Percentiles rank a stretch among this genome's conserved stretches.
Conservation (phyloP, 1,140 invertebrate genomes). For the Octopus sinensis region DNA sequence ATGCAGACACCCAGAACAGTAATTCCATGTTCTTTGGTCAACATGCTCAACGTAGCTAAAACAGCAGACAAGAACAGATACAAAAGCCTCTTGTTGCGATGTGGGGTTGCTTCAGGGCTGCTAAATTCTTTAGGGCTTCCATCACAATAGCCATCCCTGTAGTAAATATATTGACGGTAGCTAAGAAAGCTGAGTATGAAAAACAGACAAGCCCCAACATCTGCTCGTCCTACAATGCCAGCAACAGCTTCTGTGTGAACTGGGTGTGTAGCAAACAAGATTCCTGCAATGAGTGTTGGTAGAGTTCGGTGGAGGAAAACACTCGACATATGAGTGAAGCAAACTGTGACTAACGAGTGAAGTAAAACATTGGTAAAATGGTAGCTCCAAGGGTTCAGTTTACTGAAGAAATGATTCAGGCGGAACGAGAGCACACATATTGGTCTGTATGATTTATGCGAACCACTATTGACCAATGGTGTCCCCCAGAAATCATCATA, state of each 20-base stretch:
- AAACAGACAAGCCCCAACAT: conserved; percentile 78
- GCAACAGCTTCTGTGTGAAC: conserved; percentile 72
- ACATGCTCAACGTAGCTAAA: conserved; percentile 45
- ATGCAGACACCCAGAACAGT: conserved; percentile 85
- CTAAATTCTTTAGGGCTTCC: conserved; percentile 47
- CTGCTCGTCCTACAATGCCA: conserved; percentile 74
- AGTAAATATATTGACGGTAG: conserved; percentile 63
- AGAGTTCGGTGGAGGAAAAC: conserved; percentile 41
- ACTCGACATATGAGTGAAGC: conserved; percentile 49
- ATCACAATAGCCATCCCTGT: conserved; percentile 25
- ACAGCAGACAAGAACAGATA: conserved; percentile 32
- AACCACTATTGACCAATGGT: conserved; percentile 87
- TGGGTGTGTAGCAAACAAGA: conserved; percentile 60
- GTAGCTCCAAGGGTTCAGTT: conserved; percentile 59
- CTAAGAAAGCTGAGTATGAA: conserved; percentile 70
- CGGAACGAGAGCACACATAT: conserved; percentile 89
- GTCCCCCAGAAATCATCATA: conserved; percentile 98
- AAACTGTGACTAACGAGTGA: conserved; percentile 52
- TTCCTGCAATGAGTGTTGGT: conserved; percentile 64
- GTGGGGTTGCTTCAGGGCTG: conserved; percentile 45
- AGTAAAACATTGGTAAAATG: conserved; percentile 60
- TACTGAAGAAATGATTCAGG: conserved; percentile 67
- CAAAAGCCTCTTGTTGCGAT: conserved; percentile 47
- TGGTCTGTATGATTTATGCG: conserved; percentile 92
- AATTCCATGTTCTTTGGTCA: conserved; percentile 76